Conservation (phyloP, 2,113 vertebrate genomes). For the Onychorhynchus coronatus region DNA sequence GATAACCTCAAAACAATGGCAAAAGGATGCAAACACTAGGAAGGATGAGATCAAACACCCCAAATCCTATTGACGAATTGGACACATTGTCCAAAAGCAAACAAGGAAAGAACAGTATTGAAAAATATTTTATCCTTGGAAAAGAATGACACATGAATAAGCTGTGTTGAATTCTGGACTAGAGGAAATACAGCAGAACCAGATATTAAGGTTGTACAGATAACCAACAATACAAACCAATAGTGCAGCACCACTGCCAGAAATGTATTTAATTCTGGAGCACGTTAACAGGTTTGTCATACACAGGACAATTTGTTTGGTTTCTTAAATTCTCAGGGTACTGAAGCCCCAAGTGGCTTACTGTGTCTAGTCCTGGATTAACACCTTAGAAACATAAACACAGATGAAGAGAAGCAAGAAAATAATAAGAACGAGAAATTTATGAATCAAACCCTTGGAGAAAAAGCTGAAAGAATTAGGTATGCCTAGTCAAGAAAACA, state of each 20-base stretch:
- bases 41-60: not conserved
- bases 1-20: not conserved
- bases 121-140: not conserved
- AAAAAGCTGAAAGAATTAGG: constrained; percentile 1
- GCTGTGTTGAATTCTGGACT: not conserved
- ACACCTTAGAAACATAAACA: not conserved
- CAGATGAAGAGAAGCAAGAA: not conserved
- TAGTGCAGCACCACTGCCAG: not conserved
- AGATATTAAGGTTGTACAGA: not conserved
- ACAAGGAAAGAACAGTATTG: not conserved
- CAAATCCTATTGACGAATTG: not conserved
- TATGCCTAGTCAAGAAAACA: constrained; percentile 16
- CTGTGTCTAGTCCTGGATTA: not conserved
- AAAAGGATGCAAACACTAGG: not conserved
- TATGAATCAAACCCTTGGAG: not conserved
- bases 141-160: not conserved
- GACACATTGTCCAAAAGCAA: not conserved
- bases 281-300: not conserved
- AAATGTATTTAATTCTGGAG: not conserved
- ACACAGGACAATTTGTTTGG: not conserved
- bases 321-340: not conserved
- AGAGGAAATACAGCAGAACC: not conserved
- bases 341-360: not conserved
- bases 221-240: not conserved
- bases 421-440: not conserved